Base-by-base conservation (phyloP, 1,140 invertebrate genomes). In the Dysdera silvatica region DNA sequence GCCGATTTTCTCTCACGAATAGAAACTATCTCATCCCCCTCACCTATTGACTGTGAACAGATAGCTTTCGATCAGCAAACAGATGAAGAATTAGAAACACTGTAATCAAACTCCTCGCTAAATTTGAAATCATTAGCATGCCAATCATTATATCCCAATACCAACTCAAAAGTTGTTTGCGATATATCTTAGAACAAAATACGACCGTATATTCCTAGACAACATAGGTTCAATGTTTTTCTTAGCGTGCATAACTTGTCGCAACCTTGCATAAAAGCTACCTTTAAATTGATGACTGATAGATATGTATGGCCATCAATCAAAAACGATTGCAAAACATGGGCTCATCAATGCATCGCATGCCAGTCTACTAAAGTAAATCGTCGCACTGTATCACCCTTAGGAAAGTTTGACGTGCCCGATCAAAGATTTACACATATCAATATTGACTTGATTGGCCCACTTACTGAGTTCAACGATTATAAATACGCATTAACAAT, bases 401-500 rank as follows among this genome's bases (percentile, higher is more conserved):
- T 49, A 18, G 47, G 8, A 18, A 35, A 14, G 7, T 64, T 64
- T 41, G 14, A 61, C 5, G 7, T 23, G 10, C 45, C 41, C 6
- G 8, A 24, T 16, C 7, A n/a, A 5, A 28, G 61, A 26, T 79
- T 80, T 55, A 41, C 68, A 2, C 74, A 79, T 54, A 65, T 81
- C 0, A 75, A 82, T 66, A 65, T 81, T 8, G 43, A 45, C 23
- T 20, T 45, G 23, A 45, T 45, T 18, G 76, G 78, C 0, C 79
- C 75, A 0, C 52, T 82, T 2, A 75, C 77, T 18, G 52, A 51
- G 3, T 69, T 68, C 0, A 29, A 72, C 10, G 74, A 71, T 18
- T 72, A 61, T 47, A 48, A 26, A 12, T 80, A 80, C 60, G 63
- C 67, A 6, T 64, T 81, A 2, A 80, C 78, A 0, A 70, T 72